A percentile compares a stretch with the other conserved stretches of the same genome.
These are phyloP conservation scores for Ricordea florida DNA, from an alignment of 92 coral and sea anemone genomes.

Conservation along the genomic window DNA sequence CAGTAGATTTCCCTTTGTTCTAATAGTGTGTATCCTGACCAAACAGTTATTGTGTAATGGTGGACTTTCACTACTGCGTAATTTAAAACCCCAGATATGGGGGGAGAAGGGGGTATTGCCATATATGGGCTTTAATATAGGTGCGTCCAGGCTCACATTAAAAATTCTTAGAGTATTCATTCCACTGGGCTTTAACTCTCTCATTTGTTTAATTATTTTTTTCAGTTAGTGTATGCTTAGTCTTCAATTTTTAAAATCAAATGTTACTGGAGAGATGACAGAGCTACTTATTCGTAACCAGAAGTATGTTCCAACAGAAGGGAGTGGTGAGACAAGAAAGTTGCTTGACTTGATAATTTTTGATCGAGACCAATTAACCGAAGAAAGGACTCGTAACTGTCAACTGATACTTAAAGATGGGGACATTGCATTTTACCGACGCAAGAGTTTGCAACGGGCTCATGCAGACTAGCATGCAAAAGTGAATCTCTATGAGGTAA, in stretches of 20 bases:
- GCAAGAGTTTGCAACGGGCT: slow-evolving; percentile 37
- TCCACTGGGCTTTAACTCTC: too few relatives aligned
- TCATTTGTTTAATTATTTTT: background rate
- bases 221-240: slow-evolving; percentile 35
- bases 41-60: too few relatives aligned
- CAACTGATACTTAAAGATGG: slow-evolving; percentile 45
- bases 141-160: background rate
- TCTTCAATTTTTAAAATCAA: slow-evolving; percentile 26
- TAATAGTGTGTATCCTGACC: background rate
- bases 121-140: too few relatives aligned
- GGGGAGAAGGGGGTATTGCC: too few relatives aligned
- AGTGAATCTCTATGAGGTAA: slow-evolving; percentile 38
- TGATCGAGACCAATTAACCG: slow-evolving; percentile 44
- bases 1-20: background rate
- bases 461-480: slow-evolving; percentile 67
- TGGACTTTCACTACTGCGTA: too few relatives aligned
- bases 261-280: slow-evolving; percentile 40
- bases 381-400: slow-evolving; percentile 41
- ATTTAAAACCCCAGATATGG: too few relatives aligned
- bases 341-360: slow-evolving; percentile 2
- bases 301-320: slow-evolving; percentile 32
- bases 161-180: background rate
- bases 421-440: slow-evolving; percentile 6
- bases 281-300: slow-evolving; percentile 36
- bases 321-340: background rate